Conservation (phyloP, 2,888 invertebrate species). For the Sphaerophoria taeniata region DNA sequence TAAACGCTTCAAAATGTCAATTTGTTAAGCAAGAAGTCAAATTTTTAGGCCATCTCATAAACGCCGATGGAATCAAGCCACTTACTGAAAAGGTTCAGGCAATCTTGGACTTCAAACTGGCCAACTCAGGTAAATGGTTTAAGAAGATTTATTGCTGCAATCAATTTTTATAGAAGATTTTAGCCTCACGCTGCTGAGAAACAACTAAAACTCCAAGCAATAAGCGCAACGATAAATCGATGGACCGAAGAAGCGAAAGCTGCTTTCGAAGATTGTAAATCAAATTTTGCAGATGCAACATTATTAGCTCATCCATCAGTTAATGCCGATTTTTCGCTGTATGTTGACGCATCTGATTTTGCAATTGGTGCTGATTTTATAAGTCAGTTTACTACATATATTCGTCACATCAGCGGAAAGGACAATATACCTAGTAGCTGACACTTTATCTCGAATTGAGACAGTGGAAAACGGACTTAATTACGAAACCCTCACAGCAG, state of each 20-base stretch:
- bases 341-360: conserved; percentile 32
- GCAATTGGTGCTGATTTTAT: conserved; percentile 33
- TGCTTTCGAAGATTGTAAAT: neutral
- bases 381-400: no score
- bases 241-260: neutral
- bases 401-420: conserved; percentile 48
- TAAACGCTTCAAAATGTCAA: conserved; percentile 52
- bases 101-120: conserved; percentile 50
- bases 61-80: conserved; percentile 48
- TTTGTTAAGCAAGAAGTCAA: conserved; percentile 57
- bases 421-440: conserved; percentile 52
- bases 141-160: conserved; percentile 60
- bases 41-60: conserved; percentile 34
- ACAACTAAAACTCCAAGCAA: conserved; percentile 9
- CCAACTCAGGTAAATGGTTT: conserved; percentile 46
- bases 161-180: conserved; percentile 57
- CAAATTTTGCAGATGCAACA: conserved; percentile 2
- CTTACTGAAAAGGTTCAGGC: conserved; percentile 55
- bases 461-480: conserved; percentile 8
- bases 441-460: conserved; percentile 73
- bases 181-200: conserved; percentile 10
- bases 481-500: conserved; percentile 3
- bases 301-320: neutral
- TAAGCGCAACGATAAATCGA: neutral
- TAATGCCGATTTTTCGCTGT: neutral